Evolutionary conservation across 2,797 vertebrate genomes (phyloP).

Genomic region (Coluber constrictor): DNA sequence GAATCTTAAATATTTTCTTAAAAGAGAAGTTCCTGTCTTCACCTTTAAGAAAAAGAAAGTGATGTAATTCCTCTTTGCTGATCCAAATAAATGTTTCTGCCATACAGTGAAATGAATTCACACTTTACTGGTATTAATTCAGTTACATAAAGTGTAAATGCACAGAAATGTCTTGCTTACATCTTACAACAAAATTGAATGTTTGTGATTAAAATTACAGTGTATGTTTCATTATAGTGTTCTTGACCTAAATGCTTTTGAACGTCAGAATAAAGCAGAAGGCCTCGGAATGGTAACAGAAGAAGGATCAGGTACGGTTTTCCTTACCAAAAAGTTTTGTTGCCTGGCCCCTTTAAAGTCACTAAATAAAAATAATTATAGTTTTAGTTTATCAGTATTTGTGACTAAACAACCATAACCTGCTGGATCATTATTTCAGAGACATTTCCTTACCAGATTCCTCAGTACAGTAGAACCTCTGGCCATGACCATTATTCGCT

Average conservation of each 20-base stretch:
- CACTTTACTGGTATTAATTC: background rate
- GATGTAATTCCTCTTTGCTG: background rate
- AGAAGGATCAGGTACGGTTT: conserved; percentile 88
- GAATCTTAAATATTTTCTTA: background rate
- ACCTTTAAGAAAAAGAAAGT: background rate
- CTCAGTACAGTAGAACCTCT: background rate
- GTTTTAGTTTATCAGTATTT: background rate
- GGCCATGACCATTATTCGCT: no score
- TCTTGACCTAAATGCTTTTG: conserved; percentile 93
- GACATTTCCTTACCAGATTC: background rate
- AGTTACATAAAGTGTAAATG: background rate
- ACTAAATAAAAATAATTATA: conserved; percentile 15
- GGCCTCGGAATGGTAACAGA: conserved; percentile 97
- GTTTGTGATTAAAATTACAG: background rate
- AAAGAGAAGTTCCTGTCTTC: background rate
- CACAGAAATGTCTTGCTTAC: background rate
- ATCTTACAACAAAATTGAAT: conserved; percentile 1
- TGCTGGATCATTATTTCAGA: background rate
- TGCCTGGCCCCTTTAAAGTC: background rate
- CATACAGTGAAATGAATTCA: background rate
- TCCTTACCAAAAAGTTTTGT: background rate
- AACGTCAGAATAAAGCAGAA: conserved; percentile 96
- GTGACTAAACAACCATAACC: background rate
- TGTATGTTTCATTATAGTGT: conserved; percentile 74
- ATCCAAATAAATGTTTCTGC: background rate